Evolutionary conservation across 1,140 invertebrate genomes (phyloP).

Genomic region (Dendrolimus punctatus): DNA sequence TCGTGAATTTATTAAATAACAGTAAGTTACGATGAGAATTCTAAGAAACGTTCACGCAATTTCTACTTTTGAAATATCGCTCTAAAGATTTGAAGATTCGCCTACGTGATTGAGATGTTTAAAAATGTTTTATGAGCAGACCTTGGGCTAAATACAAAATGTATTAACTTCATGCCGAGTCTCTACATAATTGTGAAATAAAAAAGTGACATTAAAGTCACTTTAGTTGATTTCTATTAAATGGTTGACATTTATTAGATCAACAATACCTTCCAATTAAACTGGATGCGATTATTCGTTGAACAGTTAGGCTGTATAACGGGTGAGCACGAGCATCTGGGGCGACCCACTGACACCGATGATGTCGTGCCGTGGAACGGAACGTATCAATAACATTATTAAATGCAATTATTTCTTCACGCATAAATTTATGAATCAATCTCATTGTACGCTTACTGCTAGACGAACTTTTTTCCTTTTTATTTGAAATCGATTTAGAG

Average conservation of each 20-base stretch:
- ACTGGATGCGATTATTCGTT: conserved; percentile 33
- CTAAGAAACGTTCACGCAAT: too few relatives aligned
- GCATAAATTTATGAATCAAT: too few relatives aligned
- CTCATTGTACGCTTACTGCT: too few relatives aligned
- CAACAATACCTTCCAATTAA: conserved; percentile 36
- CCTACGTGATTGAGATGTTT: too few relatives aligned
- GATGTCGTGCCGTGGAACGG: conserved; percentile 17
- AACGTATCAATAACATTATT: conserved; percentile 17
- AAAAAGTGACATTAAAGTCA: neutral
- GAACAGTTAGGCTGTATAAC: conserved; percentile 55
- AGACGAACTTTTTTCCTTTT: too few relatives aligned
- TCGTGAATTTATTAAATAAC: neutral
- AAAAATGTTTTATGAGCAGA: too few relatives aligned
- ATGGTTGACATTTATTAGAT: conserved; percentile 28
- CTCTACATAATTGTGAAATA: neutral
- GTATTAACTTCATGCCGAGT: neutral
- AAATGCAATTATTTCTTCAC: too few relatives aligned
- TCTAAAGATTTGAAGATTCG: too few relatives aligned
- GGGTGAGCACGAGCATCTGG: conserved; percentile 42
- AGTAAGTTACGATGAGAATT: too few relatives aligned
- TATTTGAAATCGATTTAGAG: too few relatives aligned
- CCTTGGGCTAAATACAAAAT: too few relatives aligned
- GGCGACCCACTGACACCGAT: conserved; percentile 57
- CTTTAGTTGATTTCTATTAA: conserved; percentile 12
- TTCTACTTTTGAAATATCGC: too few relatives aligned